Evolutionary conservation across 2,797 vertebrate genomes (phyloP).

Genomic region (Mormyrops boulengeri): DNA sequence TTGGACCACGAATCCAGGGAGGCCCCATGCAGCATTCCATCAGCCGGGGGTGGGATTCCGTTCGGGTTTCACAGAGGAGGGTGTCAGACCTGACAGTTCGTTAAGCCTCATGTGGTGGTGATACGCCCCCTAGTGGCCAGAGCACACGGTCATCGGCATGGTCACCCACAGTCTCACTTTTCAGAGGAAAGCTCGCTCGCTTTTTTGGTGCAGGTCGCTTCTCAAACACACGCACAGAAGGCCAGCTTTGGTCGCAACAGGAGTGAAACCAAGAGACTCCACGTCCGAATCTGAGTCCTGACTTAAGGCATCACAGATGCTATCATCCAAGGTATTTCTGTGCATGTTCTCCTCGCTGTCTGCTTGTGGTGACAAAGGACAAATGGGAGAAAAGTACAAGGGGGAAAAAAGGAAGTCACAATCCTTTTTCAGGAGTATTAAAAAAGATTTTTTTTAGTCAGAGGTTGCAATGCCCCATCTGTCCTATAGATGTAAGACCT

Average conservation of each 20-base stretch:
- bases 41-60: neutral
- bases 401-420: slow-evolving; percentile 31
- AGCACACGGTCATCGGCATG: neutral
- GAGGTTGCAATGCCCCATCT: slow-evolving; percentile 31
- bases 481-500: slow-evolving; percentile 21
- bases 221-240: slow-evolving; percentile 26
- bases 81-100: neutral
- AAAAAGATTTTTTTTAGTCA: slow-evolving; percentile 28
- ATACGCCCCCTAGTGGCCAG: neutral
- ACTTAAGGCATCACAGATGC: slow-evolving; percentile 57
- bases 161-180: neutral
- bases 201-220: neutral
- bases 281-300: slow-evolving; percentile 11
- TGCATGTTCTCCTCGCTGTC: neutral
- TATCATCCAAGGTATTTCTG: slow-evolving; percentile 14
- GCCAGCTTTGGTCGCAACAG: slow-evolving; percentile 32
- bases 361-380: slow-evolving; percentile 30
- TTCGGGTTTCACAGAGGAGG: neutral
- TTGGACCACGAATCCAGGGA: neutral
- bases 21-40: neutral
- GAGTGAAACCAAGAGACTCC: slow-evolving; percentile 20
- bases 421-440: slow-evolving; percentile 40
- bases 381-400: slow-evolving; percentile 27
- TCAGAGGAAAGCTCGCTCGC: neutral
- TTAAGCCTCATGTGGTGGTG: neutral